Base-by-base conservation (phyloP, 2,113 vertebrate genomes). In the Riparia riparia region DNA sequence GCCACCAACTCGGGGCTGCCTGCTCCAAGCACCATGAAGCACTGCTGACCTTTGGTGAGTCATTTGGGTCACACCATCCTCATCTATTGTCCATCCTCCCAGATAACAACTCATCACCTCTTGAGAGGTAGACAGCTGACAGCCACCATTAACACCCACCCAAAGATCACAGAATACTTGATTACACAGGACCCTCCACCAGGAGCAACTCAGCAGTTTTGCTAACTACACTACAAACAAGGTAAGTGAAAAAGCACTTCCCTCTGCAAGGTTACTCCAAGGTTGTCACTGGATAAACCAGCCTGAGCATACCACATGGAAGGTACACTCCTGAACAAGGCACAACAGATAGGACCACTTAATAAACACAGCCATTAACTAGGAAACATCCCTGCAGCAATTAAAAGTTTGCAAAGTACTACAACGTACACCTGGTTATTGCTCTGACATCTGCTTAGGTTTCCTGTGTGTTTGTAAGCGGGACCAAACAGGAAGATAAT, bases 401-500 rank as follows among this genome's bases (percentile, higher is more conserved):
- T 89, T 94, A 95, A 72, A 96, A 93, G 68, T 95, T 90, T 83
- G 78, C 47, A 21, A 86, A 91, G 66, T 70, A 90, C 64, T 90
- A 49, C 56, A 85, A 8, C 1, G 1, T 63, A 68, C 84, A 97
- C 92, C 89, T 96, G 90, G 76, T 80, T 95, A 95, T 91, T 65
- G 82, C 89, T 90, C 84, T 80, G 90, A 97, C 97, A 97, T 96
- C 95, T 96, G 97, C 79, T 95, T 93, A 39, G 21, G 29, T 60
- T 96, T 93, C 93, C 69, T 93, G 1, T 41, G 58, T 41, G 19
- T 34, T 79, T 79, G 2, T 76, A 94, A 96, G 76, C 79, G 91
- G 72, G 89, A 95, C 79, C 96, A 91, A 94, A 94, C 72, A 93
- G 86, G 73, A 93, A 83, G 20, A 82, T 89, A 96, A 88, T 12